Evolutionary conservation across 1,140 invertebrate species (phyloP).

Genomic region (Teleopsis dalmanni): DNA sequence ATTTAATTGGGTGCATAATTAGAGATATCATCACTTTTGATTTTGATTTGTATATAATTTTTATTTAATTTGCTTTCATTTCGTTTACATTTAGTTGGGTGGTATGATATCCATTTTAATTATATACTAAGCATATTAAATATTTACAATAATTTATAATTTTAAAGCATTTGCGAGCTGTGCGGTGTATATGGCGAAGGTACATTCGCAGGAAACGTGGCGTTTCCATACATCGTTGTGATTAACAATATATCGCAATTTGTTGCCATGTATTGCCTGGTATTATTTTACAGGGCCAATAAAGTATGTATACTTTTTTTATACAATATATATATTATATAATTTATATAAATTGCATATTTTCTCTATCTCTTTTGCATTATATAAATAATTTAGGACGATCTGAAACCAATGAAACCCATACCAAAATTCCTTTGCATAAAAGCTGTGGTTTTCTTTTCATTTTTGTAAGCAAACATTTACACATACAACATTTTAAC

Average conservation of each 20-base stretch:
- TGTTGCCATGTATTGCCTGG: conserved; percentile 92
- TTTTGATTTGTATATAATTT: neutral
- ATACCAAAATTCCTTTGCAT: conserved; percentile 96
- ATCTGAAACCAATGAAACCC: conserved; percentile 85
- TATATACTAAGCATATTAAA: neutral
- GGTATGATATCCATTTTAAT: too few species aligned
- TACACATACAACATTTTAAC: too few species aligned
- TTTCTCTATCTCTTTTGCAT: conserved; percentile 3
- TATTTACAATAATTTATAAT: too few species aligned
- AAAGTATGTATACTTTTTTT: conserved; percentile 39
- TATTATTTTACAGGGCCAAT: conserved; percentile 88
- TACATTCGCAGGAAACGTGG: conserved; percentile 72
- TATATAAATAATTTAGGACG: conserved; percentile 48
- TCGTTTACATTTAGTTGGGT: too few species aligned
- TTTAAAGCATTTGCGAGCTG: conserved; percentile 77
- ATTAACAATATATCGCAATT: conserved; percentile 94
- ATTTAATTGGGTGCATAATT: too few species aligned
- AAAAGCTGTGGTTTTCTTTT: conserved; percentile 95
- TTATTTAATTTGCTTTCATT: too few species aligned
- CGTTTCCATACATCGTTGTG: conserved; percentile 84
- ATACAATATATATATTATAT: neutral
- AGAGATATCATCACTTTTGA: too few species aligned
- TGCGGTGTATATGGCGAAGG: conserved; percentile 83
- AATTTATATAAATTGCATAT: neutral
- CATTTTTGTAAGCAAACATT: conserved; percentile 83